These are phyloP conservation scores for Byasa hedistus DNA, from an alignment of 2,888 invertebrate species.

Conservation along the genomic window DNA sequence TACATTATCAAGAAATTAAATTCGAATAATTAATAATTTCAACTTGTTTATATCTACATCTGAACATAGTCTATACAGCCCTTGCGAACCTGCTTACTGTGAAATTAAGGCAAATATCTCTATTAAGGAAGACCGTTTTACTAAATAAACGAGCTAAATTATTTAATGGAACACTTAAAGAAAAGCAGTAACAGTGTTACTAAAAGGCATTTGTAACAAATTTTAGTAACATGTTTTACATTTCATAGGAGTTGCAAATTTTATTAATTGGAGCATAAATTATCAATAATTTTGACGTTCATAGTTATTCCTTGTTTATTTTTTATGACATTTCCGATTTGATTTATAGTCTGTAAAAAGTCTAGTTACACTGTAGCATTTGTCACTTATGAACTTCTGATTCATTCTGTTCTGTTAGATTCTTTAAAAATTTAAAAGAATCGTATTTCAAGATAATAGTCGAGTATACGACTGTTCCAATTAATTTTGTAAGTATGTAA, in stretches of 20 bases:
- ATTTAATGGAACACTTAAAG: no score
- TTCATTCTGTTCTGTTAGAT: slow-evolving; percentile 32
- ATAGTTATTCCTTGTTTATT: background rate
- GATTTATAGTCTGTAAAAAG: background rate
- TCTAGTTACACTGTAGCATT: slow-evolving; percentile 12
- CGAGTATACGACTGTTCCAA: slow-evolving; percentile 3
- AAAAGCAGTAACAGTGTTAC: no score
- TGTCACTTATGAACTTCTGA: slow-evolving; percentile 34
- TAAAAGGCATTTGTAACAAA: no score
- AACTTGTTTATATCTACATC: no score
- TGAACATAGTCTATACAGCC: no score
- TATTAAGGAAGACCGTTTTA: no score
- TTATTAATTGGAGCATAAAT: background rate
- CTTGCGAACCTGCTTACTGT: no score
- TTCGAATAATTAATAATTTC: no score
- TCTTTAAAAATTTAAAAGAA: slow-evolving; percentile 28
- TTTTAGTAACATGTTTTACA: no score
- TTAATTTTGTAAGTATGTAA: slow-evolving; percentile 25
- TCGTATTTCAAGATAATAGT: slow-evolving; percentile 18
- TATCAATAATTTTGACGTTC: background rate
- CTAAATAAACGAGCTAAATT: no score
- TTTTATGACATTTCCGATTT: background rate
- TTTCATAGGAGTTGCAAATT: background rate
- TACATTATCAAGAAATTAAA: no score
- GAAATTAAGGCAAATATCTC: no score